Base-by-base conservation (phyloP, 2,888 invertebrate genomes). In the Ennomos quercinarius region DNA sequence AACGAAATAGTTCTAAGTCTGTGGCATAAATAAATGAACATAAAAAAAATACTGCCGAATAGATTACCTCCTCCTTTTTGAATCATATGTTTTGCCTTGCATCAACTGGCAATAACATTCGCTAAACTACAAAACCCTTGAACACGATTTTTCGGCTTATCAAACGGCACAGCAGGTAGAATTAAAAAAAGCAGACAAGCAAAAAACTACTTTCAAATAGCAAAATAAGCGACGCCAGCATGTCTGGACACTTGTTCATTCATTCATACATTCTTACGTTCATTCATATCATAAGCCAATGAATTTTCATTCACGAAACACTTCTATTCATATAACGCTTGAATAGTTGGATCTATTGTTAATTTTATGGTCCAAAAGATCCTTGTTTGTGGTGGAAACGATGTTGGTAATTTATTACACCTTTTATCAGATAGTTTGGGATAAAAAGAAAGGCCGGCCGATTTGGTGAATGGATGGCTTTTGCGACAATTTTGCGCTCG, bases 341-440 rank as follows among this genome's bases (percentile, higher is more conserved):
- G 57, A 66, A 71, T 74, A 69, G 68, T 44, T 46, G 12, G n/a
- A 47, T 10, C 62, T 55, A 59, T 68, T 68, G 68, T 68, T 8
- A 56, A 54, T 61, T 66, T 68, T 65, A 70, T 70, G 70, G 65
- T 64, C 61, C 42, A 62, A 65, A 57, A 48, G 62, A 56, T 49
- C 65, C 70, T 70, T 73, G 75, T 73, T 79, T 81, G 79, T 71
- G 80, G 80, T 76, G 61, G 71, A 72, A 74, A 69, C 73, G 68
- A 69, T 70, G 71, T 65, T 61, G 57, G 57, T 78, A 76, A 81
- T 81, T 80, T 81, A 81, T 75, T 73, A 68, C 73, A 63, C 56
- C 54, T 68, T 63, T 67, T 69, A 55, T 62, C 49, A 37, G 44
- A 38, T 47, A 63, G 60, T 62, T 65, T 50, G 35, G 48, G 36